phyloP scores from a whole-genome alignment of 2,113 vertebrate genomes.

The Dryoscopus gambensis region DNA sequence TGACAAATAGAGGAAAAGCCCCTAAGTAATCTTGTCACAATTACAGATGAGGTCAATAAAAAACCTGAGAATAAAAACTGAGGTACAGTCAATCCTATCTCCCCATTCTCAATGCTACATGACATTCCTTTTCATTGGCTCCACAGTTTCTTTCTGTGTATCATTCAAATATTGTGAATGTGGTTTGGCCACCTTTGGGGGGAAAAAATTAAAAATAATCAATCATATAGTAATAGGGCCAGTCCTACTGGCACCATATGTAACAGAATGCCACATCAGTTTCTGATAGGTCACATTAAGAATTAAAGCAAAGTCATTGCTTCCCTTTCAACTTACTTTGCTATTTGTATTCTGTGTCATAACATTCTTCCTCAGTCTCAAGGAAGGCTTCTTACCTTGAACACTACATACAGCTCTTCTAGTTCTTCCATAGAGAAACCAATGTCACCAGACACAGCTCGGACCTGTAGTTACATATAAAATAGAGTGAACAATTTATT shows the following conservation, averaged over 20 bases:
- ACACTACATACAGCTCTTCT: constrained; percentile 92
- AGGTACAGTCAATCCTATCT: background rate
- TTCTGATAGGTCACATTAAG: background rate
- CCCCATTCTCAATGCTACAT: background rate
- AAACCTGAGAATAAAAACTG: background rate
- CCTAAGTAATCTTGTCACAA: background rate
- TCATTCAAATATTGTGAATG: background rate
- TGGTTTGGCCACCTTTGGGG: background rate
- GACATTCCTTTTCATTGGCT: background rate
- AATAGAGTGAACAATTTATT: background rate
- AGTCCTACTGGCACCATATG: background rate
- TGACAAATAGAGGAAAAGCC: background rate
- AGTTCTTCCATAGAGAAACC: constrained; percentile 93
- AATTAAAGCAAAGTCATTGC: background rate
- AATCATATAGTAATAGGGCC: background rate
- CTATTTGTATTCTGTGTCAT: background rate
- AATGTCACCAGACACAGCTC: constrained; percentile 90
- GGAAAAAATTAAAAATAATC: background rate
- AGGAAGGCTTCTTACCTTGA: constrained; percentile 82
- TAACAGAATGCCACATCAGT: background rate
- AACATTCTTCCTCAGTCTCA: background rate
- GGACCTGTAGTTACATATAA: constrained; percentile 75
- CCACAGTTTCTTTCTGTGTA: background rate
- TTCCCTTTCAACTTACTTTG: background rate
- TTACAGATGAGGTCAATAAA: background rate